Conservation (phyloP, 2,888 invertebrate genomes). For the Synergus japonicus region DNA sequence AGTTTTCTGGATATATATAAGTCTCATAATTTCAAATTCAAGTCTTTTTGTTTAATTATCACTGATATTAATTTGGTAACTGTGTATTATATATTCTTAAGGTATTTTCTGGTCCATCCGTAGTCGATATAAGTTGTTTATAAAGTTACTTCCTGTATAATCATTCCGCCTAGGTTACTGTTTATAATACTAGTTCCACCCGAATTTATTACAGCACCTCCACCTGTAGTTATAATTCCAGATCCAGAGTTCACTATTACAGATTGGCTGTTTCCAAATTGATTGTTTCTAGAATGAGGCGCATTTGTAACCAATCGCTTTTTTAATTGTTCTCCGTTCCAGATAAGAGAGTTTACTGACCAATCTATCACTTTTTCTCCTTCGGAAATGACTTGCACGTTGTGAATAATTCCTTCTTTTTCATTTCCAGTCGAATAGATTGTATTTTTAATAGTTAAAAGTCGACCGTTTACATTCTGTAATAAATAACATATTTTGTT, state of each 20-base stretch:
- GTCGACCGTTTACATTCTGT: neutral
- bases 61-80: neutral
- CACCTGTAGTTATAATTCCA: too few species aligned
- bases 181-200: neutral
- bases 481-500: neutral
- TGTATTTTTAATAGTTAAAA: neutral
- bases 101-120: neutral
- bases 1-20: neutral
- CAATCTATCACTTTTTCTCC: neutral
- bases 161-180: neutral
- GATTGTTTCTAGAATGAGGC: neutral
- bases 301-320: neutral
- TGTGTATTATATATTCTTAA: neutral
- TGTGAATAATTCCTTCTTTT: neutral
- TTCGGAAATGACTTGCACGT: neutral
- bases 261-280: neutral
- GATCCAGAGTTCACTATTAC: neutral
- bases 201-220: neutral
- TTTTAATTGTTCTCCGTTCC: neutral
- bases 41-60: neutral
- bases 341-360: constrained; percentile 3
- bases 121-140: constrained; percentile 31
- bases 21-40: neutral
- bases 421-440: neutral
- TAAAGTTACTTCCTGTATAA: constrained; percentile 44